These are phyloP conservation scores for Peromyscus nudipes DNA, from an alignment of 2,797 vertebrate genomes.

Conservation along the genomic window DNA sequence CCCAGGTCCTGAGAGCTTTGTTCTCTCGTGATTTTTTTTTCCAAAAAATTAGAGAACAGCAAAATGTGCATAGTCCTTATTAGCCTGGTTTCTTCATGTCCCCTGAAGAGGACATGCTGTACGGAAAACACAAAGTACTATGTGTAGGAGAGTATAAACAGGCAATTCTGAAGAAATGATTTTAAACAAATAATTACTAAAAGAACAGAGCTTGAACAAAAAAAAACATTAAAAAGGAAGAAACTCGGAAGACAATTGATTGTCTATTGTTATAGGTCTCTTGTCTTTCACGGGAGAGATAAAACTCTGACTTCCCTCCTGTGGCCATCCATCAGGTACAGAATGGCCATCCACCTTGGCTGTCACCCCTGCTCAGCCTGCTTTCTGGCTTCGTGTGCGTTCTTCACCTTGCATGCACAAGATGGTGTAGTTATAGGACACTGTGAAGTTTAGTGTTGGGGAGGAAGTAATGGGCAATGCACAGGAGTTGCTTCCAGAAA, in stretches of 20 bases:
- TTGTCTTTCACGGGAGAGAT: constrained; percentile 27
- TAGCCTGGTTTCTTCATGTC: constrained; percentile 61
- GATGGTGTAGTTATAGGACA: too few relatives aligned
- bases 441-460: too few relatives aligned
- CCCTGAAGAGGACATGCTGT: constrained; percentile 69
- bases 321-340: too few relatives aligned
- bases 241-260: constrained; percentile 38
- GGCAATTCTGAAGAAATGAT: constrained; percentile 66
- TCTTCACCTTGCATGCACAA: background rate
- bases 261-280: background rate
- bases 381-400: rapidly evolving
- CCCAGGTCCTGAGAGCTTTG: constrained; percentile 61
- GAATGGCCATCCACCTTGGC: rapidly evolving
- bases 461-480: background rate
- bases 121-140: constrained; percentile 57
- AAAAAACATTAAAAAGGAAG: constrained; percentile 16
- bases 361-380: background rate
- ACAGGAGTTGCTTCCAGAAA: background rate
- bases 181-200: constrained; percentile 74
- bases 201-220: constrained; percentile 55
- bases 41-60: constrained; percentile 68
- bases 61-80: constrained; percentile 61
- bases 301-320: background rate
- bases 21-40: background rate
- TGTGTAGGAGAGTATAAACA: constrained; percentile 60